phyloP scores from a whole-genome alignment of 2,113 vertebrate genomes.

The Neofelis nebulosa region DNA sequence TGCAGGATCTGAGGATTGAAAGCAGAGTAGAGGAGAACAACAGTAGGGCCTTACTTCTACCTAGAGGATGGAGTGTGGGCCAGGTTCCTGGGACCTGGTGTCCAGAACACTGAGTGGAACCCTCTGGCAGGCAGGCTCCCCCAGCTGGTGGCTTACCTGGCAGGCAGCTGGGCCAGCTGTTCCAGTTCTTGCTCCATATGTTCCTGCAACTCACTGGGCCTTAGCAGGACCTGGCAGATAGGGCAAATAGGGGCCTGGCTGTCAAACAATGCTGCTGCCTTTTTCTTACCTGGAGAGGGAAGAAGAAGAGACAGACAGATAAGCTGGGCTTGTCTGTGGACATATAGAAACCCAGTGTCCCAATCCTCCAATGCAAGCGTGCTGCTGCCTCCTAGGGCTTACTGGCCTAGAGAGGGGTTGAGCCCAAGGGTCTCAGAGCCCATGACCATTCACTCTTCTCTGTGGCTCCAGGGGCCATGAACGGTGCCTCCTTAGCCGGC shows the following conservation, averaged over 20 bases:
- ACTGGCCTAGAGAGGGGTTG: not conserved
- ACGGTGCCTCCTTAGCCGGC: not conserved
- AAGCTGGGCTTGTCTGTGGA: not conserved
- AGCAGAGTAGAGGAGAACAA: not conserved
- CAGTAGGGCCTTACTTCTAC: not conserved
- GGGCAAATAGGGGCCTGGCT: conserved; percentile 98
- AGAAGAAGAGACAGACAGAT: conserved; percentile 56
- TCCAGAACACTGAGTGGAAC: not conserved
- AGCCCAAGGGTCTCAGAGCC: not conserved
- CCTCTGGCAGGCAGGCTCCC: not conserved
- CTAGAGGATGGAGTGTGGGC: not conserved
- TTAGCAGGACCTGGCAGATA: conserved; percentile 97
- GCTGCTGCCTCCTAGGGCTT: not conserved
- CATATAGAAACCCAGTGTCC: not conserved
- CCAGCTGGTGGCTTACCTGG: conserved; percentile 88
- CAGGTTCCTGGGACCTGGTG: not conserved
- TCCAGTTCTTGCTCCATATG: conserved; percentile 99
- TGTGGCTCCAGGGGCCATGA: not conserved
- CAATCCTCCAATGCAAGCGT: not conserved
- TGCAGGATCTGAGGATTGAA: not conserved
- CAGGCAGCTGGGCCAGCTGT: conserved; percentile 93
- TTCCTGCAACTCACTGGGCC: conserved; percentile 96
- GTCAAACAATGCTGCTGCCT: conserved; percentile 97
- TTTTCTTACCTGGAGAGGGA: conserved; percentile 95
- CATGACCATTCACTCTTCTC: not conserved